Base-by-base conservation (phyloP, 2,797 vertebrate genomes). In the Centroberyx gerrardi region DNA sequence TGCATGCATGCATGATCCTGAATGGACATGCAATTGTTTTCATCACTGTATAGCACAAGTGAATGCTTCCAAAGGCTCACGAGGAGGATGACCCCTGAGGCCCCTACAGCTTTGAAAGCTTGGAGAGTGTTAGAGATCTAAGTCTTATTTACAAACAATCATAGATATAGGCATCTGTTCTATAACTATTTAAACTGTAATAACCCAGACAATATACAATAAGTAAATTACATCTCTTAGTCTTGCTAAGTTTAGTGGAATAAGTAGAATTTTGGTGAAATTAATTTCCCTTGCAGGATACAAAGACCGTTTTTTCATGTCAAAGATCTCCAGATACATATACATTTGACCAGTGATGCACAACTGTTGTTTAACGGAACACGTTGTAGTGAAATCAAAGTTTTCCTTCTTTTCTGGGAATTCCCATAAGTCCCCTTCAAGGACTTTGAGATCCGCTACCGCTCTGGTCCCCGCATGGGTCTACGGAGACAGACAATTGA, bases 401-500 rank as follows among this genome's bases (percentile, higher is more conserved):
- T n/a, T 12, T 1, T 31, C 28, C 44, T 17, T 40, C 40, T 61
- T 58, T 64, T 62, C 22, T 40, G 64, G 71, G 38, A 61, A 38
- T 53, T 61, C 13, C 17, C 65, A 72, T 42, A 49, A 33, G 13
- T 10, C 17, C 51, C 48, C 31, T n/a, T 49, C 48, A 12, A 83
- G 83, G 85, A 90, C 76, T 88, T 65, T 76, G 63, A 83, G 62
- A 83, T 54, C 72, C 66, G 64, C 72, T 53, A 69, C 49, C 2
- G 38, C 66, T 44, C 9, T 28, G 42, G 62, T 76, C 71, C 17
- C 63, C 4, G 9, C 75, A 29, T 80, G 81, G 61, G 76, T 53
- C 73, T 63, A 74, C 29, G 28, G 81, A 92, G 84, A 88, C 88
- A 85, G 85, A 90, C 87, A 87, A 88, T 87, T 92, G 79, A 87